These are phyloP conservation scores for Schizopygopsis malacanthus DNA, from an alignment of 2,797 vertebrate species.

Conservation along the genomic window DNA sequence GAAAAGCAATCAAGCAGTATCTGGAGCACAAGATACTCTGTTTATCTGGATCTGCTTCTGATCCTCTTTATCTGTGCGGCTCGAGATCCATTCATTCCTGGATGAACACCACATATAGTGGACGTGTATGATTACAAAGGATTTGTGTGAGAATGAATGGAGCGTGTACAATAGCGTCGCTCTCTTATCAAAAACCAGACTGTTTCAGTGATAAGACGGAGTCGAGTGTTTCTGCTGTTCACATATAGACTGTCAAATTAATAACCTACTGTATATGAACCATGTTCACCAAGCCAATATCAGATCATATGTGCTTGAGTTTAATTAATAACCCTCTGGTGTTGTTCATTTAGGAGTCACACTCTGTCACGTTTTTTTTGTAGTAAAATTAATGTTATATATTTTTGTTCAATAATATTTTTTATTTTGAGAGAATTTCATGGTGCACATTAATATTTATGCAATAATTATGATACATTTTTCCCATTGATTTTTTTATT, in stretches of 20 bases:
- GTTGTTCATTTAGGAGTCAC: no score
- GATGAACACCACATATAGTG: conserved; percentile 89
- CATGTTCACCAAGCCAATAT: background rate
- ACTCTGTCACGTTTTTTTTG: no score
- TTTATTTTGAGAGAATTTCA: no score
- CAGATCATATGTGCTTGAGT: no score
- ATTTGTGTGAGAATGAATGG: conserved; percentile 83
- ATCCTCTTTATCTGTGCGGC: conserved; percentile 86
- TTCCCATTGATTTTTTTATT: no score
- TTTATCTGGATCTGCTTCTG: conserved; percentile 86
- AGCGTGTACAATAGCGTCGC: conserved; percentile 80
- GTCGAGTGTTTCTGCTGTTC: conserved; percentile 2
- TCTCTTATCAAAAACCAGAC: conserved; percentile 76
- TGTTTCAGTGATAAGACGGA: conserved; percentile 65
- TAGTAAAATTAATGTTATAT: no score
- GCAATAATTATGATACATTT: no score
- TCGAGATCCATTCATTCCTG: conserved; percentile 97
- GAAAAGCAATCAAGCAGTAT: conserved; percentile 83
- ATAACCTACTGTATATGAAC: background rate
- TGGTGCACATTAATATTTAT: no score
- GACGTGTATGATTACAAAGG: conserved; percentile 89
- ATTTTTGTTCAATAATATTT: no score
- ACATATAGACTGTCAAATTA: background rate
- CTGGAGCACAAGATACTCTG: conserved; percentile 84
- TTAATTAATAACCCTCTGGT: no score